These are phyloP conservation scores for Alitta virens DNA, from an alignment of 2,888 invertebrate genomes.

Conservation along the genomic window DNA sequence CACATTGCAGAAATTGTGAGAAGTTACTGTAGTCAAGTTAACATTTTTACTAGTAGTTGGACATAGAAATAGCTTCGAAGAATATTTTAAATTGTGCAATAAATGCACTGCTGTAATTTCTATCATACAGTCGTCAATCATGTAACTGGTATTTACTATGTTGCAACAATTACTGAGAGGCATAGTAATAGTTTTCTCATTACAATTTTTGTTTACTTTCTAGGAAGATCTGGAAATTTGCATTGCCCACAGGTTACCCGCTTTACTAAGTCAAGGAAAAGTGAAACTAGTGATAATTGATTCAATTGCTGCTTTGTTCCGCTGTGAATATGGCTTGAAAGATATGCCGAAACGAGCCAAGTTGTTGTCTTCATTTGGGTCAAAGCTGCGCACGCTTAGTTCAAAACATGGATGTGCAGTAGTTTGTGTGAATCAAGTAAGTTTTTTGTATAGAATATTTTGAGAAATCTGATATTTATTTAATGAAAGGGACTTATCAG, in stretches of 20 bases:
- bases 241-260: conserved; percentile 61
- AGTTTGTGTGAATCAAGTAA: conserved; percentile 73
- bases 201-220: too few relatives aligned
- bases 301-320: conserved; percentile 72
- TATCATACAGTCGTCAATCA: too few relatives aligned
- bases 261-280: conserved; percentile 60
- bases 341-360: conserved; percentile 54
- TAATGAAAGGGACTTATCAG: too few relatives aligned
- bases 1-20: conserved; percentile 65
- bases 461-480: too few relatives aligned
- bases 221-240: conserved; percentile 46
- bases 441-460: neutral
- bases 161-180: too few relatives aligned
- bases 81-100: too few relatives aligned
- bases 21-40: conserved; percentile 7
- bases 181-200: too few relatives aligned
- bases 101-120: too few relatives aligned
- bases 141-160: too few relatives aligned
- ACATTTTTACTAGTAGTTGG: neutral
- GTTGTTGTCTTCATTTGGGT: conserved; percentile 59
- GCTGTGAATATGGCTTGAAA: conserved; percentile 61
- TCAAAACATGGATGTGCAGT: conserved; percentile 63
- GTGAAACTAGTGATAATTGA: conserved; percentile 71
- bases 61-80: too few relatives aligned
- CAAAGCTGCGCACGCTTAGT: conserved; percentile 63